These are phyloP conservation scores for Tragelaphus scriptus DNA, from an alignment of 2,113 vertebrate genomes.

Conservation along the genomic window DNA sequence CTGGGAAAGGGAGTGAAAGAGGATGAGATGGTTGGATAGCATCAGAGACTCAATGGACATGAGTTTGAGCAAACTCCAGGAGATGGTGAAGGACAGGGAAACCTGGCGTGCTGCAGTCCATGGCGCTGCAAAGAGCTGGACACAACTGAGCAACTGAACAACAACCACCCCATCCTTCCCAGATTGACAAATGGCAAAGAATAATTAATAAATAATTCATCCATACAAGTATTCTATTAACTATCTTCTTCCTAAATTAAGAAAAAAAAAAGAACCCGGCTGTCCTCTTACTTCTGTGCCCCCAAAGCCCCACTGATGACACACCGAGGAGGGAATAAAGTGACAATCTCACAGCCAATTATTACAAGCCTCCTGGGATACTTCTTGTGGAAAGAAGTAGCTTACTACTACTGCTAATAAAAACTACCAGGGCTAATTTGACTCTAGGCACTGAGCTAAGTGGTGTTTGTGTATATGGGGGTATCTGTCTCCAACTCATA, in stretches of 20 bases:
- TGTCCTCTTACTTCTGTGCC: background rate
- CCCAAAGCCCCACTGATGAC: background rate
- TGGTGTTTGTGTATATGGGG: background rate
- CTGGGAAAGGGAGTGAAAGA: background rate
- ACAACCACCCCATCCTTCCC: background rate
- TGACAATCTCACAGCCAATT: background rate
- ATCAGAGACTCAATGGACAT: background rate
- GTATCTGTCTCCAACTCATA: background rate
- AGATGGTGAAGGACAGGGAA: background rate
- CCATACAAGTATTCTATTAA: background rate
- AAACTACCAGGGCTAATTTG: background rate
- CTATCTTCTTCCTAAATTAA: background rate
- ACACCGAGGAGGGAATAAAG: background rate
- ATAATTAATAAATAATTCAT: background rate
- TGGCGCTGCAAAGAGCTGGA: rapidly evolving
- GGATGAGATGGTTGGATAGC: background rate
- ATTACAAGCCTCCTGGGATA: background rate
- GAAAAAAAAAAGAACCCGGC: background rate
- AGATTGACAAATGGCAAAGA: background rate
- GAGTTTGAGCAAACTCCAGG: background rate
- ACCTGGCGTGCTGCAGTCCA: background rate
- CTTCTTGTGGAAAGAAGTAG: background rate
- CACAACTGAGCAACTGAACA: background rate
- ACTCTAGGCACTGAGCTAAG: background rate
- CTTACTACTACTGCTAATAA: background rate